phyloP scores from a whole-genome alignment of 2,797 vertebrate genomes.

The Artibeus lituratus region DNA sequence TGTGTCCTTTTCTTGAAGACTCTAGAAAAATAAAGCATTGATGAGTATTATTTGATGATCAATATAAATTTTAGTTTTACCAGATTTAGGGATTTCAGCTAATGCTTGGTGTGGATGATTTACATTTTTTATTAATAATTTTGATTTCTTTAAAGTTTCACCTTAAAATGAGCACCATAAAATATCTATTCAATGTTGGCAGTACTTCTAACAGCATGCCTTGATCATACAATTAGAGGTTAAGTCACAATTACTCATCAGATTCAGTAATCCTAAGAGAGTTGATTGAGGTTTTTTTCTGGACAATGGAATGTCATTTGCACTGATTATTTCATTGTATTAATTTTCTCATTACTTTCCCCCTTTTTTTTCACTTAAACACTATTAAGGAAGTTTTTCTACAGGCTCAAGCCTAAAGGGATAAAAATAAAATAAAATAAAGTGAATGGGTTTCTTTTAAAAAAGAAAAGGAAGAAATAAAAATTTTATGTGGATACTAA shows the following conservation, averaged over 20 bases:
- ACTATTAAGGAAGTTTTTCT: constrained; percentile 53
- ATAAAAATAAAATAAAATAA: constrained; percentile 22
- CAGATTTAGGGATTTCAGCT: constrained; percentile 40
- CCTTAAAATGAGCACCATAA: constrained; percentile 56
- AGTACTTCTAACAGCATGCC: constrained; percentile 51
- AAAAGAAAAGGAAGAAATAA: neutral
- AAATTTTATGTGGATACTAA: neutral
- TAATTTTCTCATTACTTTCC: constrained; percentile 70
- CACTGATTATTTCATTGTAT: constrained; percentile 76
- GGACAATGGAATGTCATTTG: constrained; percentile 74
- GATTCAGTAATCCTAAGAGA: constrained; percentile 68
- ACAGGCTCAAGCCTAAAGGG: constrained; percentile 20
- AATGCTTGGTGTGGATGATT: constrained; percentile 32
- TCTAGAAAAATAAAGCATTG: constrained; percentile 43
- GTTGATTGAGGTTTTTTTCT: constrained; percentile 72
- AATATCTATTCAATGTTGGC: constrained; percentile 65
- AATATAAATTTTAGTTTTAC: constrained; percentile 62
- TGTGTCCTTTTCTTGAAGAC: neutral
- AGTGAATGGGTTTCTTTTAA: constrained; percentile 23
- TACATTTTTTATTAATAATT: constrained; percentile 63
- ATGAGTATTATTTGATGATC: constrained; percentile 36
- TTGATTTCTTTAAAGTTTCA: constrained; percentile 63
- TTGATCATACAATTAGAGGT: constrained; percentile 74
- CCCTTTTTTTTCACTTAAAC: constrained; percentile 28
- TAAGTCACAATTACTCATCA: constrained; percentile 71